Evolutionary conservation across 2,797 vertebrate genomes (phyloP).

Genomic region (Coluber constrictor): DNA sequence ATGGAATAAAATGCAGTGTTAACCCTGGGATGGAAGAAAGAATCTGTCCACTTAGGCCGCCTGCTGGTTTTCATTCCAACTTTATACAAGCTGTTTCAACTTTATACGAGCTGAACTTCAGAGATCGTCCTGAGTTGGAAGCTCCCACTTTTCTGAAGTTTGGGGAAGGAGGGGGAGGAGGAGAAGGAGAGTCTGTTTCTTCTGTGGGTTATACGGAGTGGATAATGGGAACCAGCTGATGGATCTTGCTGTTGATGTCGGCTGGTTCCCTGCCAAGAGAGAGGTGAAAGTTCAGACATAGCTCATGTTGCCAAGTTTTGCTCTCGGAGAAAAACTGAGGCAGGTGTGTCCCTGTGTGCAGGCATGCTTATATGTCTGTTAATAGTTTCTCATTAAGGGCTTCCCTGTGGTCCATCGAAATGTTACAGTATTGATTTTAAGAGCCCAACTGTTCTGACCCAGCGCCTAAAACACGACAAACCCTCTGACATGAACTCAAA

Average conservation of each 20-base stretch:
- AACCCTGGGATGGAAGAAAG: background rate
- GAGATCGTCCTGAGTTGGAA: slow-evolving; percentile 58
- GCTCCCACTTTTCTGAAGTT: slow-evolving; percentile 58
- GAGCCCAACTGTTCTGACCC: no score
- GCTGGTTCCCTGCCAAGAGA: slow-evolving; percentile 57
- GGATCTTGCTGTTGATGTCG: slow-evolving; percentile 60
- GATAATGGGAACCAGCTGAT: slow-evolving; percentile 67
- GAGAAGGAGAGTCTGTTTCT: slow-evolving; percentile 29
- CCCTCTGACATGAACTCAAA: no score
- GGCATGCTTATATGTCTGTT: slow-evolving; percentile 50
- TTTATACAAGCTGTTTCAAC: no score
- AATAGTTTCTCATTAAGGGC: slow-evolving; percentile 64
- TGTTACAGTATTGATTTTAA: slow-evolving; percentile 40
- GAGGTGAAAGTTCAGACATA: slow-evolving; percentile 67
- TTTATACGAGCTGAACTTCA: slow-evolving; percentile 65
- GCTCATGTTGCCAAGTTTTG: slow-evolving; percentile 61
- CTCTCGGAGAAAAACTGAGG: background rate
- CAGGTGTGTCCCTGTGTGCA: slow-evolving; percentile 29
- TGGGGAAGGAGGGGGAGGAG: slow-evolving; percentile 44
- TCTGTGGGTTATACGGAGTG: slow-evolving; percentile 67
- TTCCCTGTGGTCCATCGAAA: slow-evolving; percentile 39
- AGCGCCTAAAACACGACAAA: no score
- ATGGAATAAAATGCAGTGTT: background rate
- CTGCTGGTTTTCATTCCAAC: slow-evolving; percentile 57
- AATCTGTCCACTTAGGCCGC: slow-evolving; percentile 10